Evolutionary conservation across 1,140 invertebrate species (phyloP).

Genomic region (Habropoda laboriosa): DNA sequence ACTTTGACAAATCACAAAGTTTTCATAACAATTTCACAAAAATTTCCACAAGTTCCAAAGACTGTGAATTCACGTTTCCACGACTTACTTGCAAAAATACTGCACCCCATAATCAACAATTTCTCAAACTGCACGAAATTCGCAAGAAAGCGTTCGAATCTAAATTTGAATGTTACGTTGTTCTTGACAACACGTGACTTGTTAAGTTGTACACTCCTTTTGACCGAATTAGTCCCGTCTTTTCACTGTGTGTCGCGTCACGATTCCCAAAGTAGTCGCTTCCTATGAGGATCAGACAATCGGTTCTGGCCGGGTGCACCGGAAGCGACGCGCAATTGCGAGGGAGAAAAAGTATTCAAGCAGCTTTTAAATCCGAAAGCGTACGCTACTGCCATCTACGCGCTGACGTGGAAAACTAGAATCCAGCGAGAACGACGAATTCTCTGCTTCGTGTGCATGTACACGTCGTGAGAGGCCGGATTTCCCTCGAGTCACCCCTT

Average conservation of each 20-base stretch:
- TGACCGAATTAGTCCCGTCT: neutral
- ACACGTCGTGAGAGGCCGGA: constrained; percentile 36
- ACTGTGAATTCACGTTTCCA: too few species aligned
- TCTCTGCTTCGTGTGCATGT: constrained; percentile 36
- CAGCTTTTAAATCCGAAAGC: constrained; percentile 62
- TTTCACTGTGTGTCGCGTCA: too few species aligned
- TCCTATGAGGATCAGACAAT: neutral
- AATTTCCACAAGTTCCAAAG: too few species aligned
- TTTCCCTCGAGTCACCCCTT: constrained; percentile 39
- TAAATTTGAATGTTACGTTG: too few species aligned
- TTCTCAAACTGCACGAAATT: too few species aligned
- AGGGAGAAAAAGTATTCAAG: constrained; percentile 7
- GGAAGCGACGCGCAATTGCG: constrained; percentile 30
- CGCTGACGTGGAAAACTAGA: constrained; percentile 63
- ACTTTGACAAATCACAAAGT: too few species aligned
- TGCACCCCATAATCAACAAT: too few species aligned
- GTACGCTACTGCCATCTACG: constrained; percentile 68
- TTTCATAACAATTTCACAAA: too few species aligned
- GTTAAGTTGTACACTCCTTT: too few species aligned
- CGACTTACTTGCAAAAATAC: too few species aligned
- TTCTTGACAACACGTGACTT: neutral
- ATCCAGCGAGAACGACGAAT: constrained; percentile 53
- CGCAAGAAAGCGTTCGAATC: too few species aligned
- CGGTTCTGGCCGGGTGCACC: neutral
- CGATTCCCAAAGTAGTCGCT: neutral